phyloP scores from a whole-genome alignment of 2,888 invertebrate species.

The Pyrocoelia pectoralis region DNA sequence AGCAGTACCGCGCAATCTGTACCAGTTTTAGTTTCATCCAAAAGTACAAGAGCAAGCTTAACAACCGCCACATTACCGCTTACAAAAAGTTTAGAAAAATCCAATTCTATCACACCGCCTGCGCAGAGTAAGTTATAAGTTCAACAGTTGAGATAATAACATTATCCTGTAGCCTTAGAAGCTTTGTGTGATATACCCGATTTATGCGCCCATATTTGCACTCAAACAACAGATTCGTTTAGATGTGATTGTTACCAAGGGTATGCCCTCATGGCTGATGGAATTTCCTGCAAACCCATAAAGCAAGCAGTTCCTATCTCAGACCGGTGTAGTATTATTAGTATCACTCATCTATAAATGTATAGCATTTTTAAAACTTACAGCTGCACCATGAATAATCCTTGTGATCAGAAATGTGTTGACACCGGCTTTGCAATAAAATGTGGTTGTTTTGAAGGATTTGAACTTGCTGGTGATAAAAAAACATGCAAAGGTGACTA shows the following conservation, averaged over 20 bases:
- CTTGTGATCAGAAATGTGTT: conserved; percentile 77
- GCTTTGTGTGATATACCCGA: conserved; percentile 68
- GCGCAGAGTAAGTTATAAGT: conserved; percentile 30
- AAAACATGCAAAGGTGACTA: conserved; percentile 72
- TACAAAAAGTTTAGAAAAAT: conserved; percentile 30
- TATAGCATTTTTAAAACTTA: conserved; percentile 18
- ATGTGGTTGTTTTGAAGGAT: conserved; percentile 78
- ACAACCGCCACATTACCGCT: conserved; percentile 20
- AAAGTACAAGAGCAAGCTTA: conserved; percentile 26
- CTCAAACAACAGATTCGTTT: conserved; percentile 76
- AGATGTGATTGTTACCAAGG: conserved; percentile 76
- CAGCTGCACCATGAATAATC: conserved; percentile 71
- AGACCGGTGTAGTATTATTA: conserved; percentile 11
- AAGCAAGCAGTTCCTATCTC: conserved; percentile 46
- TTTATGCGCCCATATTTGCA: conserved; percentile 80
- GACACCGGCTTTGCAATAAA: conserved; percentile 73
- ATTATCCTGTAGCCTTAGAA: conserved; percentile 51
- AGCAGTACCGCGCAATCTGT: conserved; percentile 3
- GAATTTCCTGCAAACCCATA: conserved; percentile 71
- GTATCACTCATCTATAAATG: neutral
- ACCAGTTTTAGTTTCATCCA: conserved; percentile 15
- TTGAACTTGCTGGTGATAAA: conserved; percentile 70
- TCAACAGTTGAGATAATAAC: neutral
- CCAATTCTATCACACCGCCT: conserved; percentile 24
- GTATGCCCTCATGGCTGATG: conserved; percentile 73